phyloP scores from a whole-genome alignment of 2,888 invertebrate species.

The Scaptomyza flava region DNA sequence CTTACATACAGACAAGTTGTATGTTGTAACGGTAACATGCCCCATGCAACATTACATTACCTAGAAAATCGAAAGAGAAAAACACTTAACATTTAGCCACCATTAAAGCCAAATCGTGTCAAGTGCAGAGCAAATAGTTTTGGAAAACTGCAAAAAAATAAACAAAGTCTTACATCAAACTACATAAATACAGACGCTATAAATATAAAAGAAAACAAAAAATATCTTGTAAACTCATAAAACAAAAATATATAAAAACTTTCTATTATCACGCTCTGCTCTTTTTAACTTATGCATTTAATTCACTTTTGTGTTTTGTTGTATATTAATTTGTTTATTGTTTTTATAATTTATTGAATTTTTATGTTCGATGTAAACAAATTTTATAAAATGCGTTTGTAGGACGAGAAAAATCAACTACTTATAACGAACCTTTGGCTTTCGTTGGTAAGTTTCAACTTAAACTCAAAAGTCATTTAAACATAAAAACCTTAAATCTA shows the following conservation, averaged over 20 bases:
- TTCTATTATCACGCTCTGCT: slow-evolving; percentile 82
- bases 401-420: slow-evolving; percentile 98
- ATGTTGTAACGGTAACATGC: neutral
- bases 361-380: slow-evolving; percentile 56
- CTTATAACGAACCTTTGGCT: slow-evolving; percentile 97
- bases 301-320: slow-evolving; percentile 53
- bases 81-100: neutral
- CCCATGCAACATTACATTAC: neutral
- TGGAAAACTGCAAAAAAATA: slow-evolving; percentile 16
- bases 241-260: slow-evolving; percentile 71
- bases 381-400: slow-evolving; percentile 84
- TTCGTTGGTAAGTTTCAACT: slow-evolving; percentile 93
- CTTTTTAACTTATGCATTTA: slow-evolving; percentile 87
- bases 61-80: neutral
- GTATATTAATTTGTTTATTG: slow-evolving; percentile 39
- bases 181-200: slow-evolving; percentile 45
- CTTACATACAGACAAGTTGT: too few species aligned
- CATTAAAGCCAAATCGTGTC: slow-evolving; percentile 57
- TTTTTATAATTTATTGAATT: slow-evolving; percentile 15
- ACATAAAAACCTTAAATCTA: slow-evolving; percentile 57
- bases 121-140: slow-evolving; percentile 30
- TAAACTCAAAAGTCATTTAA: slow-evolving; percentile 79
- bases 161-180: slow-evolving; percentile 25
- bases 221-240: slow-evolving; percentile 67
- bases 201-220: slow-evolving; percentile 40